Percentiles rank a stretch among this genome's conserved stretches.
Evolutionary conservation across 2,113 vertebrate genomes (phyloP).

Genomic region (Chaenogobius annularis): DNA sequence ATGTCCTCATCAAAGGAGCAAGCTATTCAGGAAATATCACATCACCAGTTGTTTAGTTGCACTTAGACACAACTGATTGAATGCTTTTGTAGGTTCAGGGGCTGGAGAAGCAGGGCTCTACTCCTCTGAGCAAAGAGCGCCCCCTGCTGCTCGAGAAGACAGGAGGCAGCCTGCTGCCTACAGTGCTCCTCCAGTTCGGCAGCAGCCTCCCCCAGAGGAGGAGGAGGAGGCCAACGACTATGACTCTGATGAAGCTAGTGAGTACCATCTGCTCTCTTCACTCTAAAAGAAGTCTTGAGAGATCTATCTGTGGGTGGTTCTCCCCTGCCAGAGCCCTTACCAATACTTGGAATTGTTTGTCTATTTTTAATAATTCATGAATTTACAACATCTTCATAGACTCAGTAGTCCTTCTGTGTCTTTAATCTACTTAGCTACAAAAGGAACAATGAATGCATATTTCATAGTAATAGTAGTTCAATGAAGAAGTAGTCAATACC

Average conservation of each 20-base stretch:
- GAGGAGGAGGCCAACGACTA: conserved; percentile 94
- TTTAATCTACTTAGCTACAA: background rate
- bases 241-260: conserved; percentile 95
- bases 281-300: conserved; percentile 2
- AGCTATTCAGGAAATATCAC: conserved; percentile 4
- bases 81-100: conserved; percentile 42
- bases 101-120: conserved; percentile 61
- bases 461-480: conserved; percentile 1
- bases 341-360: background rate
- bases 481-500: background rate
- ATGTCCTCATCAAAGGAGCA: background rate
- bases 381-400: background rate
- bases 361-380: background rate
- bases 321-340: background rate
- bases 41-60: conserved; percentile 1
- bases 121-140: conserved; percentile 75
- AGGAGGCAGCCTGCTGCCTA: conserved; percentile 72
- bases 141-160: conserved; percentile 77
- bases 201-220: conserved; percentile 78
- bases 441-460: background rate
- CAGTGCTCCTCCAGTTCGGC: conserved; percentile 48
- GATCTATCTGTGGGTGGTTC: conserved; percentile 11
- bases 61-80: conserved; percentile 12
- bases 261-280: conserved; percentile 57
- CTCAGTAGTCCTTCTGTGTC: background rate